Conservation (phyloP, 2,888 invertebrate genomes). For the Zaprionus bogoriensis region DNA sequence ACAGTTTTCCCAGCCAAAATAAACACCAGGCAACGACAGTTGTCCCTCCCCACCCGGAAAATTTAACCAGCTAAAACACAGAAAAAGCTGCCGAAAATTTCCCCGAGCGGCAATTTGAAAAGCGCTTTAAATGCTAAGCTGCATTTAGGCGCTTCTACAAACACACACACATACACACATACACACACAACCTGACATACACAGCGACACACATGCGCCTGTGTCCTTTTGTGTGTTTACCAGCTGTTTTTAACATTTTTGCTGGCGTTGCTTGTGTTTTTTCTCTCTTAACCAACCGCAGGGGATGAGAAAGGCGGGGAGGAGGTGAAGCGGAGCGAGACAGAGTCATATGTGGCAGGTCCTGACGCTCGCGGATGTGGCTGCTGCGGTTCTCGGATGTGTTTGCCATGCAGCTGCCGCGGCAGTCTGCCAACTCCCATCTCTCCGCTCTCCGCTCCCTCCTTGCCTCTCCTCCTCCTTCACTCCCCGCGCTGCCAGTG, state of each 20-base stretch:
- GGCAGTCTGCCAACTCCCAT: background rate
- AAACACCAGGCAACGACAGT: slow-evolving; percentile 50
- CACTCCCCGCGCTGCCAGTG: slow-evolving; percentile 30
- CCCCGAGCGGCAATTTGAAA: slow-evolving; percentile 54
- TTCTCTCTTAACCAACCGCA: background rate
- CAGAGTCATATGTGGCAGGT: slow-evolving; percentile 23
- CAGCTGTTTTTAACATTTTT: slow-evolving; percentile 69
- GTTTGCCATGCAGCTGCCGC: slow-evolving; percentile 49
- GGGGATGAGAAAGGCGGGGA: slow-evolving; percentile 2
- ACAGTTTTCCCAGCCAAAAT: slow-evolving; percentile 58
- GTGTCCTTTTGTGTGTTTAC: slow-evolving; percentile 55
- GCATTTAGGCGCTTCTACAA: slow-evolving; percentile 60
- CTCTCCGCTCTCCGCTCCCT: background rate
- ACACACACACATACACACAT: slow-evolving; percentile 21
- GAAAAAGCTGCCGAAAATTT: slow-evolving; percentile 33
- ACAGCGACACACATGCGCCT: slow-evolving; percentile 1
- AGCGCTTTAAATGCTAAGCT: slow-evolving; percentile 71
- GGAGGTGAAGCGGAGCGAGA: slow-evolving; percentile 9
- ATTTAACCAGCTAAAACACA: slow-evolving; percentile 26
- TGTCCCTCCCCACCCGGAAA: background rate
- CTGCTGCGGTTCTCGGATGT: slow-evolving; percentile 56
- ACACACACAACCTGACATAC: slow-evolving; percentile 1
- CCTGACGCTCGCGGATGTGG: slow-evolving; percentile 63
- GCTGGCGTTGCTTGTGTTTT: slow-evolving; percentile 42
- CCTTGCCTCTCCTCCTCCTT: background rate